Evolutionary conservation across 2,113 vertebrate species (phyloP).

Genomic region (Micromys minutus): DNA sequence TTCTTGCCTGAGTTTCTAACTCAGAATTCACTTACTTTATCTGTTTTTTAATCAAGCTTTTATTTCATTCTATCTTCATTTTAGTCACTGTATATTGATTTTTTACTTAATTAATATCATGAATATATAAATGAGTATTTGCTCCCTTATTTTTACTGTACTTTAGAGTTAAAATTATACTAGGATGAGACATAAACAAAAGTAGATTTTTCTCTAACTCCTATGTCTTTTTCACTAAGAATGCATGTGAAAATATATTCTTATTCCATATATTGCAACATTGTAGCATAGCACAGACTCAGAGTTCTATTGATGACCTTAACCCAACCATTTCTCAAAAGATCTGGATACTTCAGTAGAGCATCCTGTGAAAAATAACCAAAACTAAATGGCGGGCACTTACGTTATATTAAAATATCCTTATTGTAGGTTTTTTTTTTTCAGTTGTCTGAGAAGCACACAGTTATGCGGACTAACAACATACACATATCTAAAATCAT

Average conservation of each 20-base stretch:
- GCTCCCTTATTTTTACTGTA: background rate
- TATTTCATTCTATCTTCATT: no score
- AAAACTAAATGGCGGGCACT: no score
- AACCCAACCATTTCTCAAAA: background rate
- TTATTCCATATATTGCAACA: background rate
- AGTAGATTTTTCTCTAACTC: no score
- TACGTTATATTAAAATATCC: background rate
- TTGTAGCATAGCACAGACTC: background rate
- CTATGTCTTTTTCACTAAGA: background rate
- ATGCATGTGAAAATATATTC: no score
- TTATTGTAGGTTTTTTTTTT: background rate
- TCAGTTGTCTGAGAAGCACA: background rate
- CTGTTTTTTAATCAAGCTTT: background rate
- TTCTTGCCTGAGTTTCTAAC: background rate
- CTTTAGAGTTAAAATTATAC: background rate
- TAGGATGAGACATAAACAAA: fast-evolving
- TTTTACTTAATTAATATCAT: background rate
- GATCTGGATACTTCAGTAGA: background rate
- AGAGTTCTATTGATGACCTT: background rate
- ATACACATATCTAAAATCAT: no score
- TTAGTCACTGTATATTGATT: background rate
- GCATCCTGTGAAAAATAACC: background rate
- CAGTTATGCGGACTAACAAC: background rate
- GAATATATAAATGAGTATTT: background rate
- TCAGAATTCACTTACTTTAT: background rate